Evolutionary conservation across 2,113 vertebrate genomes (phyloP), one percentile per base, ranked within the genome.

Genomic region (Odocoileus virginianus): DNA sequence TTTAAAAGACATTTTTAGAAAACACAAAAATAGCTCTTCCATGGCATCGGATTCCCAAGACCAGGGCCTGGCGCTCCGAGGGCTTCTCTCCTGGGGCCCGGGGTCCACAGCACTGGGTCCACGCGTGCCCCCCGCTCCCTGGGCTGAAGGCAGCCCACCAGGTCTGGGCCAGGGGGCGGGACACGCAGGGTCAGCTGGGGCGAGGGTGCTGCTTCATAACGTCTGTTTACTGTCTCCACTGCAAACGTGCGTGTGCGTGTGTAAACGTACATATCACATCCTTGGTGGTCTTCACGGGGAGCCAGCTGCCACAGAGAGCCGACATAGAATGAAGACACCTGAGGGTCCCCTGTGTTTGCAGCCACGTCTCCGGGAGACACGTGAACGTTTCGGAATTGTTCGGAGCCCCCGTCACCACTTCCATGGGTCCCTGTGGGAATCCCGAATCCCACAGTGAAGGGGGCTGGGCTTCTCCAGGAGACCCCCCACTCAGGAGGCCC

Each of bases 11-110:
- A 36, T 36, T 71, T 71, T 36, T 76, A 55, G 43, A 89, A 96
- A 92, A 89, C 50, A 85, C 74, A 94, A 96, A 97, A 97, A 91
- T 30, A 97, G 54, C 36, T 94, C 58, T 94, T 64, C 91, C 58
- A 45, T 78, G 33, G 91, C 91, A 61, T 81, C 15, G 17, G 50
- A 74, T 86, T 94, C 91, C 28, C 6, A 27, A n/a, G 71, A 54
- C 84, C 50, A 60, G 7, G 17, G 58, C n/a, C 94, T 50, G 9
- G 36, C 0, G 27, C 30, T 89, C 64, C 0, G 0, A 0, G 78
- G 9, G 64, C 71, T 55, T 17, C 23, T 19, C 47, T 79, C 81
- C 11, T 1, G 19, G 40, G 50, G 30, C 16, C 15, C 0, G 2
- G 10, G 43, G 43, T 33, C 13, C 7, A 5, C 23, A 3, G 15